Conservation (phyloP, 2,113 vertebrate species). For the Sapajus apella region DNA sequence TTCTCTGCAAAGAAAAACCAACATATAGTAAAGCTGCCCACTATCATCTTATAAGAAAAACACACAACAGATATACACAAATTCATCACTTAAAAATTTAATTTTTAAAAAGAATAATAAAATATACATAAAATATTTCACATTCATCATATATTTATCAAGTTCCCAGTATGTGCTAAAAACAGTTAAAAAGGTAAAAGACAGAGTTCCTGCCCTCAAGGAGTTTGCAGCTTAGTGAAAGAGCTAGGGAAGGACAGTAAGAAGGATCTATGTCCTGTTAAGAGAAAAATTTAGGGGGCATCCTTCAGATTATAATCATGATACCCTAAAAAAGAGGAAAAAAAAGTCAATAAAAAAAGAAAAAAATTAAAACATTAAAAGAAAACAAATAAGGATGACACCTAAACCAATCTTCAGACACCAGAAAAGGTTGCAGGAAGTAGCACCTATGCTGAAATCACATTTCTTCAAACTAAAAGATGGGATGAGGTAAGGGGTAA, state of each 20-base stretch:
- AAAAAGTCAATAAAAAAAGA: too few relatives aligned
- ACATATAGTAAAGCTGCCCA: conserved; percentile 28
- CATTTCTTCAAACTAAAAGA: background rate
- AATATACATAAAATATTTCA: background rate
- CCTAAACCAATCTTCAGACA: background rate
- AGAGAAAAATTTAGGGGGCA: background rate
- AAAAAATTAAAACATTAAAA: too few relatives aligned
- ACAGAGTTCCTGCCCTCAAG: background rate
- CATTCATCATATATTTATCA: background rate
- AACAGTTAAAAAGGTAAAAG: background rate
- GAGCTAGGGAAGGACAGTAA: background rate
- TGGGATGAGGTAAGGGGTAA: background rate
- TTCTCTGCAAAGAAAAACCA: conserved; percentile 86
- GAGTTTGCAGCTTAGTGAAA: background rate
- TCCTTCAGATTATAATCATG: background rate
- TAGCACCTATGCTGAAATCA: background rate
- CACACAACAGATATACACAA: background rate
- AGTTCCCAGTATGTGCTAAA: background rate
- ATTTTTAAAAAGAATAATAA: background rate
- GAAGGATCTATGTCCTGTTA: background rate
- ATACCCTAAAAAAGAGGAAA: too few relatives aligned
- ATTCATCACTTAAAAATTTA: too few relatives aligned
- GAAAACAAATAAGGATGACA: background rate
- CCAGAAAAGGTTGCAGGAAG: background rate
- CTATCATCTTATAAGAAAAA: background rate